Base-by-base conservation (phyloP, 1,140 invertebrate genomes). In the Drosophila quadrilineata region DNA sequence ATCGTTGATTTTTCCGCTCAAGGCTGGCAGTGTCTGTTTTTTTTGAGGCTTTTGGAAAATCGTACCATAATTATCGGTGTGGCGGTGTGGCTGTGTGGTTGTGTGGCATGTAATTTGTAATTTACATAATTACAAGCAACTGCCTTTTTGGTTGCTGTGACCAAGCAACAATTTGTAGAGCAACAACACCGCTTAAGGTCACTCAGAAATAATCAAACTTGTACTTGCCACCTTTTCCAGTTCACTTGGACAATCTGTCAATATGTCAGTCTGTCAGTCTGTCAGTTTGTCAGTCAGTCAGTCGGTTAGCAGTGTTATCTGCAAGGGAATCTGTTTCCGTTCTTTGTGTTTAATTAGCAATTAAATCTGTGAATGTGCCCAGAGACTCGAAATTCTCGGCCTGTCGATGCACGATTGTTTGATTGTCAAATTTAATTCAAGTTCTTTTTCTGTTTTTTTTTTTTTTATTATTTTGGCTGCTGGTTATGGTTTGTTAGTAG, bases 81-180 rank as follows among this genome's bases (percentile, higher is more conserved):
- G n/a, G n/a, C n/a, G n/a, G n/a, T n/a, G n/a, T n/a, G n/a, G n/a
- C n/a, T n/a, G n/a, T n/a, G n/a, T n/a, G n/a, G n/a, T n/a, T n/a
- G n/a, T n/a, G n/a, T 49, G 76, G 52, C 77, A 62, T 77, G 77
- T 84, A 85, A 84, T 77, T 72, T 82, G 79, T 82, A 82, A 84
- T 82, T 82, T 82, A 82, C 77, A 82, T 82, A 82, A 82, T 82
- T 84, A 54, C 71, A 49, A n/a, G n/a, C n/a, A 58, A 58, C 54
- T 79, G 69, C 43, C 29, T 68, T 71, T 59, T 17, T 63, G 49
- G 24, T 46, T 40, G 41, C 14, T n/a, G 43, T 50, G 21, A 63
- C 36, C 54, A 28, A 33, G 54, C 62, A 43, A 29, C 28, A 48
- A 10, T 49, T 57, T 63, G 58, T 54, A 41, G 69, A 84, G 64